Conservation (phyloP, 1,140 invertebrate species). For the Drosophila tani region DNA sequence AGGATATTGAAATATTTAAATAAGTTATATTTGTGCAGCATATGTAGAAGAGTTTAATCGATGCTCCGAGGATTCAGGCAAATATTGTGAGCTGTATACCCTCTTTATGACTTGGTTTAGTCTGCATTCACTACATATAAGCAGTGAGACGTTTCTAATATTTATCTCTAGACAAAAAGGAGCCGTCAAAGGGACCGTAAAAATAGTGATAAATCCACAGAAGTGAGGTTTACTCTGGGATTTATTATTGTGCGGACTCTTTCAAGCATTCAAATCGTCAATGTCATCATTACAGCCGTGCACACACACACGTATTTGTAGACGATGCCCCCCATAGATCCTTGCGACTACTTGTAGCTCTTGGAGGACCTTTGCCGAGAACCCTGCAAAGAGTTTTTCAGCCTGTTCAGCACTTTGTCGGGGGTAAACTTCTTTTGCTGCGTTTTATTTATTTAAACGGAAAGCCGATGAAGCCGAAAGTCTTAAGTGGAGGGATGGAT, state of each 20-base stretch:
- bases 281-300: conserved; percentile 60
- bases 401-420: conserved; percentile 45
- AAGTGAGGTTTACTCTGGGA: conserved; percentile 13
- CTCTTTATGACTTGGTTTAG: too few relatives aligned
- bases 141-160: not conserved
- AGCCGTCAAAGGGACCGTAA: not conserved
- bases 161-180: not conserved
- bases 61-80: not conserved
- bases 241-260: conserved; percentile 32
- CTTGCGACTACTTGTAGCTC: conserved; percentile 61
- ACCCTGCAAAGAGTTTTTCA: conserved; percentile 25
- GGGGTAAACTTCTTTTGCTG: conserved; percentile 35
- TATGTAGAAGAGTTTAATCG: not conserved
- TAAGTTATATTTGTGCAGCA: not conserved
- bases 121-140: too few relatives aligned
- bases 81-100: too few relatives aligned
- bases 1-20: not conserved
- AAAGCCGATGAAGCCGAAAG: conserved; percentile 76
- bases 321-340: conserved; percentile 7
- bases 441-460: conserved; percentile 75
- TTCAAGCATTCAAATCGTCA: conserved; percentile 58
- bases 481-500: conserved; percentile 57
- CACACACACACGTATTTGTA: not conserved
- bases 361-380: conserved; percentile 26
- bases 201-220: conserved; percentile 2